Evolutionary conservation across 1,140 invertebrate genomes (phyloP).

Genomic region (Calycopis cecrops): DNA sequence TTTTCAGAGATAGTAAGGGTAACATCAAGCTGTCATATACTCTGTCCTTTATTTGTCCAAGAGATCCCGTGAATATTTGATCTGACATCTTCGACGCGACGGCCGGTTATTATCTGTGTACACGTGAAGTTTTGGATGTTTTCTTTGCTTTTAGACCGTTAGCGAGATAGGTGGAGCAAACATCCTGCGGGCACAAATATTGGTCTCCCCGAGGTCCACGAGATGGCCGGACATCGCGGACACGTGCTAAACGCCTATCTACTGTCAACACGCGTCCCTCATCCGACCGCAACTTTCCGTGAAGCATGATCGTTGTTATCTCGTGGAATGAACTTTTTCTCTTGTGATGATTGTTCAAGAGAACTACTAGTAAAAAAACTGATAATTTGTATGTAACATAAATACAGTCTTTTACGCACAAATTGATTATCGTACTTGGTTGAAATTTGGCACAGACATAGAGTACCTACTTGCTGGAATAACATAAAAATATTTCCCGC

Average conservation of each 20-base stretch:
- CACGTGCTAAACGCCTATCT: conserved; percentile 57
- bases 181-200: conserved; percentile 65
- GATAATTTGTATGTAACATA: too few species aligned
- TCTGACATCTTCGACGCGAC: conserved; percentile 24
- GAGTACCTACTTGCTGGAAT: too few species aligned
- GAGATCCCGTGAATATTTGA: not conserved
- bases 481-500: too few species aligned
- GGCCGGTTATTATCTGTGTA: conserved; percentile 21
- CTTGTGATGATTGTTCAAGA: too few species aligned
- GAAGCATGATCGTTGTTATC: too few species aligned
- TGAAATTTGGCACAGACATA: too few species aligned
- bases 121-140: conserved; percentile 51
- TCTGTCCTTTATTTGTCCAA: too few species aligned
- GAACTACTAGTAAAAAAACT: too few species aligned
- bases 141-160: conserved; percentile 53
- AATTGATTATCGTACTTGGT: too few species aligned
- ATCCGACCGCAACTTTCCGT: not conserved
- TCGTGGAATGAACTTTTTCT: too few species aligned
- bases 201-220: conserved; percentile 36
- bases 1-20: too few species aligned
- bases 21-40: conserved; percentile 17
- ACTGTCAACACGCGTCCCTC: conserved; percentile 30
- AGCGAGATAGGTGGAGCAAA: conserved; percentile 51
- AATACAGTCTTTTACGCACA: too few species aligned
- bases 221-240: conserved; percentile 52